Conservation (phyloP, 2,797 vertebrate genomes). For the Phrynocephalus forsythii region DNA sequence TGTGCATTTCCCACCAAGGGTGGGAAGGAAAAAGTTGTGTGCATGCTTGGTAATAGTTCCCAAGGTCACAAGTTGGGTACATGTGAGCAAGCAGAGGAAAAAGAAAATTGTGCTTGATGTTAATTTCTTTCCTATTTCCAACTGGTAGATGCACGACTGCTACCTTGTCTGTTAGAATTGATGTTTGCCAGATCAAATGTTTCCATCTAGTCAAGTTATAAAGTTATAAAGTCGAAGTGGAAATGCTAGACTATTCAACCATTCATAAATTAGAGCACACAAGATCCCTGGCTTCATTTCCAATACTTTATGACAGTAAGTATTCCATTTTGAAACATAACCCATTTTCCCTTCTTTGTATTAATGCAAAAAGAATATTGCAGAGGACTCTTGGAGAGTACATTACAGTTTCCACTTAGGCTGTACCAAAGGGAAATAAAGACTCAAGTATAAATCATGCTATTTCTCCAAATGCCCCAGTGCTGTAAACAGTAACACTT, state of each 20-base stretch:
- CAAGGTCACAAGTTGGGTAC: neutral
- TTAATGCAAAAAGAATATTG: slow-evolving; percentile 23
- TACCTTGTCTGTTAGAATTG: neutral
- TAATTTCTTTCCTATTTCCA: neutral
- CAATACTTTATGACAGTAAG: slow-evolving; percentile 17
- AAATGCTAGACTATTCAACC: slow-evolving; percentile 27
- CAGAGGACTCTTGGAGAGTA: neutral
- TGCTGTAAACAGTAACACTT: neutral
- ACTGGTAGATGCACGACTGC: neutral
- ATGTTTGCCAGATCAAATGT: slow-evolving; percentile 11
- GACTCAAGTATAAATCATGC: slow-evolving; percentile 26
- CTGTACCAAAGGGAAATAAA: slow-evolving; percentile 36
- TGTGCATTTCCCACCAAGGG: too few relatives aligned
- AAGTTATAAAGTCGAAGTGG: slow-evolving; percentile 26
- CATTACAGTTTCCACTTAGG: too few relatives aligned
- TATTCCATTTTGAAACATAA: slow-evolving; percentile 27
- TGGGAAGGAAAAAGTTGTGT: neutral
- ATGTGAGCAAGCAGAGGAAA: neutral
- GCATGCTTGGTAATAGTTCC: neutral
- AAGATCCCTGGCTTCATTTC: slow-evolving; percentile 29
- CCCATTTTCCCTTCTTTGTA: slow-evolving; percentile 13
- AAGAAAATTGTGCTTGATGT: neutral
- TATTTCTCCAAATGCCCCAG: slow-evolving; percentile 27
- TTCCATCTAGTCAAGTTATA: slow-evolving; percentile 33
- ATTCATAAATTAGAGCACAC: slow-evolving; percentile 23